phyloP scores from a whole-genome alignment of 2,113 vertebrate species.

The Pomatorhinus ruficollis region DNA sequence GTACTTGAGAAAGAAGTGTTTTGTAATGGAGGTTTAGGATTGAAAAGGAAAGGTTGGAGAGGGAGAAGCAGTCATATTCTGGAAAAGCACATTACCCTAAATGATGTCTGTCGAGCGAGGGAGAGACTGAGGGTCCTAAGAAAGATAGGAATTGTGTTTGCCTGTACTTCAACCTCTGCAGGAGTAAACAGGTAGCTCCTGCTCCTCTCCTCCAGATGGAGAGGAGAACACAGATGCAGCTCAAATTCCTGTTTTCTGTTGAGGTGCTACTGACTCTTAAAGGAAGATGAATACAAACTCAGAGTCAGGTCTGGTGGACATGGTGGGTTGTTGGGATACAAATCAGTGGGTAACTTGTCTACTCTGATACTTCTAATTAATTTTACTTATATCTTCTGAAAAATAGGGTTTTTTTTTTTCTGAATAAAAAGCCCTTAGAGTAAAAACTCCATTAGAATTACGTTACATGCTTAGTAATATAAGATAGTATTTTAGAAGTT shows the following conservation, averaged over 20 bases:
- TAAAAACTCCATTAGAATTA: conserved; percentile 1
- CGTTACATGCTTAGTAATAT: conserved; percentile 5
- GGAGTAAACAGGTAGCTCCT: neutral
- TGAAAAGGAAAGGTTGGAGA: neutral
- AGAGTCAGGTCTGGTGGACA: neutral
- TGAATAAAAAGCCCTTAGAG: conserved; percentile 7
- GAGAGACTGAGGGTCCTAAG: neutral
- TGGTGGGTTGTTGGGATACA: neutral
- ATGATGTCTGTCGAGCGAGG: neutral
- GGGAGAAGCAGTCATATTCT: neutral
- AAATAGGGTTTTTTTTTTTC: neutral
- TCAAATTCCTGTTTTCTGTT: neutral
- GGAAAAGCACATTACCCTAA: neutral
- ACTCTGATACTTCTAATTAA: neutral
- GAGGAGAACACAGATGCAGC: neutral
- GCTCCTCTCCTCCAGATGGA: neutral
- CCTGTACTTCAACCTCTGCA: neutral
- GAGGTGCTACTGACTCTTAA: neutral
- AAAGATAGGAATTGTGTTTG: neutral
- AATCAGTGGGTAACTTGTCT: neutral
- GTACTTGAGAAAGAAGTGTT: neutral
- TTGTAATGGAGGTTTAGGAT: neutral
- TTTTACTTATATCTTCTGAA: neutral
- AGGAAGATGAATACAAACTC: neutral
- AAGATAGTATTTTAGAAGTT: neutral